Evolutionary conservation across 35 echinoderm and acorn worm species (phyloP), one percentile per base, ranked within the genome.

Genomic region (Strongylocentrotus purpuratus): DNA sequence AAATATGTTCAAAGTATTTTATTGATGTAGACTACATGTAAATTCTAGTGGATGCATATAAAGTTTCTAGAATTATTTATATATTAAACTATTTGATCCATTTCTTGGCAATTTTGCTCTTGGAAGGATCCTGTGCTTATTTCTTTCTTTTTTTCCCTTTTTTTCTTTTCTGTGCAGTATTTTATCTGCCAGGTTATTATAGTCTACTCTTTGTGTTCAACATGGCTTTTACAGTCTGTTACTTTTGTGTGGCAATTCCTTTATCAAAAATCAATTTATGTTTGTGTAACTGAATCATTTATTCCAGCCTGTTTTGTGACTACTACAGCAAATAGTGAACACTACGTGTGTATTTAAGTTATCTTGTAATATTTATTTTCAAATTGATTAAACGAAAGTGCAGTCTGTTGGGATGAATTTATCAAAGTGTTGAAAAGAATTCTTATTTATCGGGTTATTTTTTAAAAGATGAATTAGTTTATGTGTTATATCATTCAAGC

Each of bases 21-120:
- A 93, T 93, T 93, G 91, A 93, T 93, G 45, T 47, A n/a, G n/a
- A n/a, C n/a, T n/a, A 93, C 31, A 48, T 93, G 87, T 89, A 89
- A 41, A 47, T 46, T 50, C 91, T 93, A 50, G 48, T 93, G 91
- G 91, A 93, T 93, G 91, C 91, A 48, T 93, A 25, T 93, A 93
- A 93, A 58, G 91, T 93, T 93, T 93, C 91, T 93, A 93, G 91
- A 93, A 93, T 93, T 93, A 93, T 93, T 93, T 93, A 93, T 93
- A 93, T 93, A 93, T 93, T 58, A n/a, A 55, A 93, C 91, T 50
- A 58, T 93, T 47, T 93, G 91, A 58, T 48, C 91, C 91, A 46
- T 89, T 46, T 86, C 45, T 14, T 89, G 87, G 87, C 87, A 89
- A 33, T 89, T 89, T 89, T 33, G 87, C 87, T 18, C 13, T 31